Percentiles rank a stretch among this genome's conserved stretches.
Conservation (phyloP, 2,113 vertebrate genomes). For the Upupa epops region DNA sequence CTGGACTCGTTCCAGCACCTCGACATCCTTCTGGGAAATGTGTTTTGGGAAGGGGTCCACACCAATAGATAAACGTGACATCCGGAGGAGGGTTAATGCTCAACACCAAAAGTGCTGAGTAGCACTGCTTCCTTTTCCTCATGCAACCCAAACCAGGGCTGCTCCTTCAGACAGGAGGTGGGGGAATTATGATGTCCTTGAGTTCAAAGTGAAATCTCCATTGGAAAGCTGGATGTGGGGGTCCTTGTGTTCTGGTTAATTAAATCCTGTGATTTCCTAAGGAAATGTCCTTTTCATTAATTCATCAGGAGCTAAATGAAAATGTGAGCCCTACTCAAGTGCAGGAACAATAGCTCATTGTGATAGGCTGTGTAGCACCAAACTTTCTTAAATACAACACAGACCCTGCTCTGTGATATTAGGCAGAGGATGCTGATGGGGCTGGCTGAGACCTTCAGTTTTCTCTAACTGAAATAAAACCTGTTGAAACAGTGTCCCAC, state of each 20-base stretch:
- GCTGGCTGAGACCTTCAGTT: background rate
- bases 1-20: too few species aligned
- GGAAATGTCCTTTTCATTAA: background rate
- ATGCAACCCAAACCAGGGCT: background rate
- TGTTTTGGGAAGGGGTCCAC: background rate
- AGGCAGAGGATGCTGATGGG: background rate
- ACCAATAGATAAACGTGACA: background rate
- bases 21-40: too few species aligned
- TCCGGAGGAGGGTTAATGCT: background rate
- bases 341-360: slow-evolving; percentile 8
- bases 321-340: fast-evolving
- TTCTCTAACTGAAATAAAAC: background rate
- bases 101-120: background rate
- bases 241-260: slow-evolving; percentile 21
- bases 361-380: background rate
- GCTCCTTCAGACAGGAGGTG: background rate
- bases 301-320: background rate
- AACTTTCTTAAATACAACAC: background rate
- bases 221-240: background rate
- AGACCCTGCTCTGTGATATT: background rate
- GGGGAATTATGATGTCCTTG: background rate
- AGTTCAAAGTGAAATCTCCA: background rate
- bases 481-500: background rate
- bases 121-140: background rate
- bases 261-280: background rate